phyloP scores from a whole-genome alignment of 2,797 vertebrate species.

The Enteromius paludinosus region DNA sequence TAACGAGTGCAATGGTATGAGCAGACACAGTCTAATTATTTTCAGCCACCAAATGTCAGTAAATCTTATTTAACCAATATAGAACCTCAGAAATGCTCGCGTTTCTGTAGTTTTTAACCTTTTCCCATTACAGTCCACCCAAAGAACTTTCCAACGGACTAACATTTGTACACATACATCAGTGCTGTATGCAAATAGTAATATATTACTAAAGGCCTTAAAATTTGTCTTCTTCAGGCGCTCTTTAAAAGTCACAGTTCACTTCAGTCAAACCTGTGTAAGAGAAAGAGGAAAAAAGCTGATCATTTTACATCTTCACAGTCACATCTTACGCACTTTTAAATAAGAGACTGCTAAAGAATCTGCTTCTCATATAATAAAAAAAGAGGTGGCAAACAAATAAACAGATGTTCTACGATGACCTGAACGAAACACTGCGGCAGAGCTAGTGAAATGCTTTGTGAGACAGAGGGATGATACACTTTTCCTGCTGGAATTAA shows the following conservation, averaged over 20 bases:
- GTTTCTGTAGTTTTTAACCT: slow-evolving; percentile 20
- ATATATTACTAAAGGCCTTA: slow-evolving; percentile 80
- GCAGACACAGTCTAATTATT: slow-evolving; percentile 60
- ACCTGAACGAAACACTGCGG: neutral
- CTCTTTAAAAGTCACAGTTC: slow-evolving; percentile 76
- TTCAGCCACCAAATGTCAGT: slow-evolving; percentile 44
- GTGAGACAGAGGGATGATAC: slow-evolving; percentile 19
- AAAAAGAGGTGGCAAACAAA: neutral
- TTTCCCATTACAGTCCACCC: neutral
- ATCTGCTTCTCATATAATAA: neutral
- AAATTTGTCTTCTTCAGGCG: slow-evolving; percentile 75
- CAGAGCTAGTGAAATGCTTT: neutral
- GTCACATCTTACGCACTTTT: neutral
- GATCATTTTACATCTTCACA: neutral
- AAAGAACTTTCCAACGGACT: slow-evolving; percentile 76
- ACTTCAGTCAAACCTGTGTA: slow-evolving; percentile 74
- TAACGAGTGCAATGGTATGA: slow-evolving; percentile 72
- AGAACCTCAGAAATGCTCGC: slow-evolving; percentile 14
- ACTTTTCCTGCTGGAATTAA: neutral
- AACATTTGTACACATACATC: slow-evolving; percentile 58
- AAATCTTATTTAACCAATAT: slow-evolving; percentile 38
- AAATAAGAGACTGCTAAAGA: neutral
- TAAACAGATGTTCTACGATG: neutral
- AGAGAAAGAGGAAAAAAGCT: slow-evolving; percentile 36
- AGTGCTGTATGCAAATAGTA: slow-evolving; percentile 61